phyloP scores from a whole-genome alignment of 2,888 invertebrate species.

The Epirrhoe tristata region DNA sequence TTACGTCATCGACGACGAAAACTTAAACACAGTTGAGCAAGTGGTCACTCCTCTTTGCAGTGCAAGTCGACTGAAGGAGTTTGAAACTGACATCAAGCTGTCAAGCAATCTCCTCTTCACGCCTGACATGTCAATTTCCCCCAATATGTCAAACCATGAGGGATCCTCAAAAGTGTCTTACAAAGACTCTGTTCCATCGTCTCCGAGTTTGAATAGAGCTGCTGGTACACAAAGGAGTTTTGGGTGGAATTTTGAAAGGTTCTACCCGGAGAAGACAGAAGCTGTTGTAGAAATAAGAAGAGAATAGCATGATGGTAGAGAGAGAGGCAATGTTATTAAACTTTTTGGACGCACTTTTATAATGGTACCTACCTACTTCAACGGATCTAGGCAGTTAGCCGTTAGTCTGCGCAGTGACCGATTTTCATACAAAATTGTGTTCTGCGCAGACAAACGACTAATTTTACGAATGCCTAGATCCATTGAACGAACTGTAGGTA shows the following conservation, averaged over 20 bases:
- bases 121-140: slow-evolving; percentile 56
- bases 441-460: too few species aligned
- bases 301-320: slow-evolving; percentile 1
- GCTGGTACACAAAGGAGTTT: slow-evolving; percentile 68
- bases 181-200: slow-evolving; percentile 60
- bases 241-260: slow-evolving; percentile 73
- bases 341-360: too few species aligned
- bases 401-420: too few species aligned
- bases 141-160: slow-evolving; percentile 61
- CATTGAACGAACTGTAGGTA: too few species aligned
- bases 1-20: slow-evolving; percentile 87
- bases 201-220: slow-evolving; percentile 60
- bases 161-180: slow-evolving; percentile 43
- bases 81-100: slow-evolving; percentile 69
- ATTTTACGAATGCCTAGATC: too few species aligned
- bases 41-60: slow-evolving; percentile 92
- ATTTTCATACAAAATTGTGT: too few species aligned
- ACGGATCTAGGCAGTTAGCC: too few species aligned
- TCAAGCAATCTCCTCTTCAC: slow-evolving; percentile 61
- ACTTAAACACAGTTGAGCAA: slow-evolving; percentile 87
- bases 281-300: slow-evolving; percentile 21
- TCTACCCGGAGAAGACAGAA: slow-evolving; percentile 56
- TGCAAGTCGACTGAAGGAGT: slow-evolving; percentile 87
- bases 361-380: too few species aligned
- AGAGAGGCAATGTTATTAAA: too few species aligned